phyloP scores from a whole-genome alignment of 2,797 vertebrate species.

The Cyprinodon diabolis region DNA sequence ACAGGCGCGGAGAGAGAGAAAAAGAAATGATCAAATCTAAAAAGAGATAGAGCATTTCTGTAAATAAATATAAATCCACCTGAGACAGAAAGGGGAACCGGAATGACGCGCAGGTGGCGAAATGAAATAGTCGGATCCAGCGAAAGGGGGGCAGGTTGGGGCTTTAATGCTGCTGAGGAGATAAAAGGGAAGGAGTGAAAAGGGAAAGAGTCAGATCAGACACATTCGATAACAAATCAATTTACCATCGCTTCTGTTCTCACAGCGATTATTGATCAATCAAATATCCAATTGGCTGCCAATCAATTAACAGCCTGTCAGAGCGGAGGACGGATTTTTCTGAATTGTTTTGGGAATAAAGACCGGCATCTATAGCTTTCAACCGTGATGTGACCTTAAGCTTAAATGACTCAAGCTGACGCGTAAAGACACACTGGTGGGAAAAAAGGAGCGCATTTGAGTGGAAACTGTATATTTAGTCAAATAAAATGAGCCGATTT shows the following conservation, averaged over 20 bases:
- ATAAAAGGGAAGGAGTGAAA: conserved; percentile 34
- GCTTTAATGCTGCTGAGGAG: conserved; percentile 10
- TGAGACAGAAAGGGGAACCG: conserved; percentile 35
- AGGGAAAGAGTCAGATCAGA: conserved; percentile 48
- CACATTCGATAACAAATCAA: conserved; percentile 71
- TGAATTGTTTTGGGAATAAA: conserved; percentile 38
- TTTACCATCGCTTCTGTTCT: conserved; percentile 58
- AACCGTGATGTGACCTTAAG: conserved; percentile 68
- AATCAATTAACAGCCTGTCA: conserved; percentile 34
- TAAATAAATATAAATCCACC: conserved; percentile 14
- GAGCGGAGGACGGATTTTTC: conserved; percentile 13
- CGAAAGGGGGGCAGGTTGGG: background rate
- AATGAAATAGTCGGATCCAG: conserved; percentile 20
- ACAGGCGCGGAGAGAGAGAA: conserved; percentile 15
- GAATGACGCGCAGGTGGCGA: conserved; percentile 62
- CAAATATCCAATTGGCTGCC: conserved; percentile 45
- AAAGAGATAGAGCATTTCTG: conserved; percentile 20
- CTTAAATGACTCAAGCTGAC: conserved; percentile 65
- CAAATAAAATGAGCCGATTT: conserved; percentile 41
- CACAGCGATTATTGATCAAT: conserved; percentile 47
- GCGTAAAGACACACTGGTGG: conserved; percentile 55
- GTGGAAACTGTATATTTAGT: conserved; percentile 35
- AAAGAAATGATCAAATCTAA: background rate
- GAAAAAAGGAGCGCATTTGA: conserved; percentile 33
- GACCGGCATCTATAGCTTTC: conserved; percentile 55